These are phyloP conservation scores for Branchipolynoe longqiensis DNA, from an alignment of 2,888 invertebrate genomes.

Conservation along the genomic window DNA sequence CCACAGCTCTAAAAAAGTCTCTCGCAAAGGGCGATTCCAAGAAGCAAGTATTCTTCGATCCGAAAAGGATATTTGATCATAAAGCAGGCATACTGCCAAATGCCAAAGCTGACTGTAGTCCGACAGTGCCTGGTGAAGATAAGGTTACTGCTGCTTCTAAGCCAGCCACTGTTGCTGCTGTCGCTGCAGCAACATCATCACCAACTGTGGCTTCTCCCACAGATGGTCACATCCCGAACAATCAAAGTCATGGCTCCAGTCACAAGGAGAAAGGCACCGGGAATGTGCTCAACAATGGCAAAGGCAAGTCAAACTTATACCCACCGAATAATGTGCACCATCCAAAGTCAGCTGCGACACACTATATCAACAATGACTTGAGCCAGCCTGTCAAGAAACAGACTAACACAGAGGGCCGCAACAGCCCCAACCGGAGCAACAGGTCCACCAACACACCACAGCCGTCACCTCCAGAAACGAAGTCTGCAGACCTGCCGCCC, in stretches of 20 bases:
- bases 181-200: no score
- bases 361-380: conserved; percentile 79
- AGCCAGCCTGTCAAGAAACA: conserved; percentile 64
- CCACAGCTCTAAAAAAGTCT: background rate
- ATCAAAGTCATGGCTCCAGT: conserved; percentile 40
- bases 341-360: conserved; percentile 61
- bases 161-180: background rate
- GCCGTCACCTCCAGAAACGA: background rate
- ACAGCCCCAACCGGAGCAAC: conserved; percentile 33
- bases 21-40: background rate
- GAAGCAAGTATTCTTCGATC: conserved; percentile 57
- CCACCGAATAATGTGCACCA: conserved; percentile 11
- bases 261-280: background rate
- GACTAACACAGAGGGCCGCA: conserved; percentile 57
- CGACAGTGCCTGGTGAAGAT: background rate
- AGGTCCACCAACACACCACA: conserved; percentile 29
- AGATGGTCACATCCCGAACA: conserved; percentile 33
- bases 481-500: background rate
- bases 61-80: conserved; percentile 58
- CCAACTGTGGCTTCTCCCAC: no score
- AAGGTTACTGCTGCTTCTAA: background rate
- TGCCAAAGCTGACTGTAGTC: conserved; percentile 15
- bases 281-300: conserved; percentile 76
- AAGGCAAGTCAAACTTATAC: conserved; percentile 66
- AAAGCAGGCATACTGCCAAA: conserved; percentile 64